A percentile compares a stretch with the other conserved stretches of the same genome.
phyloP scores from a whole-genome alignment of 2,888 invertebrate genomes.

The Macaria notata region DNA sequence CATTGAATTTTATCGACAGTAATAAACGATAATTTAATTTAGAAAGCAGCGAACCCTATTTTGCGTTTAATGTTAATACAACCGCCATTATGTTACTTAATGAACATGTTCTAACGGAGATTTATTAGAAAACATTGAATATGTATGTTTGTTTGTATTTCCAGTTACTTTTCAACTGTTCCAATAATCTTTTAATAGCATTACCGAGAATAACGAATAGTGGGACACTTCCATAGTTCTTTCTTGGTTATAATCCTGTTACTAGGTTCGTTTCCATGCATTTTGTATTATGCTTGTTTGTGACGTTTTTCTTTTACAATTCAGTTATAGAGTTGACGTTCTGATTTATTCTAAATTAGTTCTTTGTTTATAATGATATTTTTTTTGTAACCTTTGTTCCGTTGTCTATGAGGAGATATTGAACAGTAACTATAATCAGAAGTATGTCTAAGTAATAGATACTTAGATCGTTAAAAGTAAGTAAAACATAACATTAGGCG shows the following conservation, averaged over 20 bases:
- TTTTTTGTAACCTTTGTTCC: too few relatives aligned
- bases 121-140: conserved; percentile 9
- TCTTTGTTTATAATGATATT: too few relatives aligned
- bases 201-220: conserved; percentile 49
- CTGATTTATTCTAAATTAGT: too few relatives aligned
- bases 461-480: too few relatives aligned
- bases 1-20: conserved; percentile 8
- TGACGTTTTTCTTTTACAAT: conserved; percentile 2
- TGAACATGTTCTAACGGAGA: background rate
- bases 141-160: background rate
- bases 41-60: conserved; percentile 6
- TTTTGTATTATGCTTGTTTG: conserved; percentile 11
- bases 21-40: conserved; percentile 7
- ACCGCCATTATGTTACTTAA: background rate
- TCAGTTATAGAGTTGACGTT: too few relatives aligned
- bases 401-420: too few relatives aligned
- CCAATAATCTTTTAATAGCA: conserved; percentile 47
- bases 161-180: background rate
- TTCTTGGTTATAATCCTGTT: conserved; percentile 47
- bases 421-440: too few relatives aligned
- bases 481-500: too few relatives aligned
- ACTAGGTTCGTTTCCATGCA: conserved; percentile 31
- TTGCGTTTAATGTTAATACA: background rate
- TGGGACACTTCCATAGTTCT: conserved; percentile 37
- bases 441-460: too few relatives aligned